phyloP scores from a whole-genome alignment of 1,140 invertebrate genomes.

The Chrysoperla carnea region DNA sequence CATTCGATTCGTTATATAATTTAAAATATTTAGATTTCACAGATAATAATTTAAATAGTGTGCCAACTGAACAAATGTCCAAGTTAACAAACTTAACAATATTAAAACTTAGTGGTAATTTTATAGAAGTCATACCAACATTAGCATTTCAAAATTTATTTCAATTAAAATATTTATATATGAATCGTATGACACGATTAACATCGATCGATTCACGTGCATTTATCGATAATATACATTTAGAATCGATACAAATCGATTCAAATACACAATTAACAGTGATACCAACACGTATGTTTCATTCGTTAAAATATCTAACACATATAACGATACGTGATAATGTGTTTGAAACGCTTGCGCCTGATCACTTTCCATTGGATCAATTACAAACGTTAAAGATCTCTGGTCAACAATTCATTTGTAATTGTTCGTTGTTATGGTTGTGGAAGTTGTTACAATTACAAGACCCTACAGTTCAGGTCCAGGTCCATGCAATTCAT shows the following conservation, averaged over 20 bases:
- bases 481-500: too few species aligned
- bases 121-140: slow-evolving; percentile 43
- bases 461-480: slow-evolving; percentile 23
- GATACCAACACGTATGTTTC: slow-evolving; percentile 52
- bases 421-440: slow-evolving; percentile 77
- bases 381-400: slow-evolving; percentile 47
- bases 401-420: slow-evolving; percentile 65
- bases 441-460: slow-evolving; percentile 54
- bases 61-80: slow-evolving; percentile 54
- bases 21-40: slow-evolving; percentile 57
- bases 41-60: slow-evolving; percentile 59
- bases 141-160: slow-evolving; percentile 66
- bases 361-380: slow-evolving; percentile 62
- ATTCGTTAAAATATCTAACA: slow-evolving; percentile 53
- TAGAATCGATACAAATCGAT: slow-evolving; percentile 58
- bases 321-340: slow-evolving; percentile 54
- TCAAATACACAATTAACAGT: slow-evolving; percentile 49
- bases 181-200: slow-evolving; percentile 47
- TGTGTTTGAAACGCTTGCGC: slow-evolving; percentile 49
- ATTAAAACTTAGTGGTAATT: slow-evolving; percentile 59
- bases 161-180: slow-evolving; percentile 49
- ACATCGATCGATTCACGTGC: slow-evolving; percentile 49
- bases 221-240: slow-evolving; percentile 67
- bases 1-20: slow-evolving; percentile 46
- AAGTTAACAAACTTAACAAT: slow-evolving; percentile 53